Base-by-base conservation (phyloP, 2,797 vertebrate species). In the Danio albolineatus region DNA sequence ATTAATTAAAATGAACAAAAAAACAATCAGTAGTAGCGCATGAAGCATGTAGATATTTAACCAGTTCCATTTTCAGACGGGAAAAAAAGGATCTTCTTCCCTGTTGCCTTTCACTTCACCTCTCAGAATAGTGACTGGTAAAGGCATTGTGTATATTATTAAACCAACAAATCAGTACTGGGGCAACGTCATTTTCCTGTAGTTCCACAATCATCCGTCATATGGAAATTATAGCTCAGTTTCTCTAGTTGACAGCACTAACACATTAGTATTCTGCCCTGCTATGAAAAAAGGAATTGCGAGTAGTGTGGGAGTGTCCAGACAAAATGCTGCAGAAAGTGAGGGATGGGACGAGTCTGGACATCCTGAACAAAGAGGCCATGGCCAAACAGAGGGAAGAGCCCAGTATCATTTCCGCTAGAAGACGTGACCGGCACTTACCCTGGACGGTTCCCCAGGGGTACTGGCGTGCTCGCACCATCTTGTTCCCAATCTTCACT, bases 391-490 rank as follows among this genome's bases (percentile, higher is more conserved):
- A 41, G 72, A 19, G 6, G 13, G 77, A 70, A 81, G 60, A 66
- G 74, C 75, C 19, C 4, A 28, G 76, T 78, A 78, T 89, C 86
- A 86, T 92, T 91, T 92, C 90, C 89, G 90, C 82, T 81, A 43
- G 69, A 88, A 87, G 83, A 90, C 82, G 81, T 89, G 89, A 88
- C 79, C 79, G 48, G 0, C 60, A 77, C 95, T 96, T 90, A 98
- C 97, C 97, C 92, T 98, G 98, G 81, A 99, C 98, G 0, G 96
- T 99, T 83, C 98, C 98, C 98, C 98, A 99, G 28, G 98, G 98
- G 86, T 99, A 99, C 92, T 99, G 98, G 53, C 98, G 95, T 1
- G 96, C 97, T 89, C 96, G 98, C 94, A 98, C 96, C 97, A 98
- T 98, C 94, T 98, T 98, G 92, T 98, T 98, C 85, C 98, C 98